Evolutionary conservation across 2,888 invertebrate species (phyloP), one percentile per base, ranked within the genome.

Genomic region (Lasioglossum malachurum): DNA sequence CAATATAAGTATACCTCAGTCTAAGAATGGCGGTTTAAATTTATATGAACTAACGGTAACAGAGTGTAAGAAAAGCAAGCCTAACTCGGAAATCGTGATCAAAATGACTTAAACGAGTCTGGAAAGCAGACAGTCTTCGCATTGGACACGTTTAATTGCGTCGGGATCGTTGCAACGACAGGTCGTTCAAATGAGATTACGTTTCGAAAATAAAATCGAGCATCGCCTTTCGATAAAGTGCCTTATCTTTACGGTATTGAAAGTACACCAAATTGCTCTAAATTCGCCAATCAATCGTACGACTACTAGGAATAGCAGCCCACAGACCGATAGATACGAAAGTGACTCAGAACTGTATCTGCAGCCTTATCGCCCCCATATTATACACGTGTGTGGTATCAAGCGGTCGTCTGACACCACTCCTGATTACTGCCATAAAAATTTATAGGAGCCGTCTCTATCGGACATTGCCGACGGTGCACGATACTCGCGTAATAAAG

Each of bases 401-500:
- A 83, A 78, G 76, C 80, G 79, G 77, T 78, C 84, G 81, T 90
- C 86, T 49, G 76, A 88, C 87, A 83, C 75, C 84, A 67, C 57
- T 85, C 77, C 83, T 87, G 88, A 91, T 91, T 89, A 84, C 87
- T 76, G 86, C 86, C 89, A 78, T 91, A 91, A 91, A 91, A 91
- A 91, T 91, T 91, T 89, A 91, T 91, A 87, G 80, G 69, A 76
- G n/a, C 76, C 87, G 87, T 79, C 75, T 79, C 76, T 85, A 83
- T 84, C 81, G 88, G 83, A 67, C 83, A 82, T 78, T 74, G 81
- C 77, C 79, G 80, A 75, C 83, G 81, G 87, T 64, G 83, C 57
- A 71, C 87, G 87, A 88, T 90, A 88, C 83, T 78, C 86, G 57
- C 80, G 91, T 91, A 91, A 91, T 91, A 91, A 91, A 91, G 90